Evolutionary conservation across 2,797 vertebrate genomes (phyloP).

Genomic region (Hipposideros larvatus): DNA sequence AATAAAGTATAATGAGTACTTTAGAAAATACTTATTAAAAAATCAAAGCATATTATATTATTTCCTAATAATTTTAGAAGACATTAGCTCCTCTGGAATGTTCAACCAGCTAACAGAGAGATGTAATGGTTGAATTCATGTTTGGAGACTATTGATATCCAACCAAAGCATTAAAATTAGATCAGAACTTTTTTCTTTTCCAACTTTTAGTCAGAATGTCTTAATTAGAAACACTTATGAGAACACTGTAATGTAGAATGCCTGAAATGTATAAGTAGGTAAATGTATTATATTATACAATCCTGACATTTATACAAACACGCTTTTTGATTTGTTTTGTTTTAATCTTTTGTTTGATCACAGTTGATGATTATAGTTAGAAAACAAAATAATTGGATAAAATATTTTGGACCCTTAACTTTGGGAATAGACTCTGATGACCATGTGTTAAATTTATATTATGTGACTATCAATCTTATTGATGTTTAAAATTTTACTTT

Average conservation of each 20-base stretch:
- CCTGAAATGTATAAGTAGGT: background rate
- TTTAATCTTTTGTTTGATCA: slow-evolving; percentile 12
- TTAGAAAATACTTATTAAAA: background rate
- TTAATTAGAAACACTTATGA: background rate
- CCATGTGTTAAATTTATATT: background rate
- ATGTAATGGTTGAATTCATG: background rate
- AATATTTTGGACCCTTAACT: background rate
- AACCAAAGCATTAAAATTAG: background rate
- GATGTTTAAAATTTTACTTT: background rate
- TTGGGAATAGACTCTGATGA: background rate
- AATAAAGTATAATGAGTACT: background rate
- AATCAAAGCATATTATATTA: background rate
- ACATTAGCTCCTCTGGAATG: background rate
- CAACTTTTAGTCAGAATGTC: background rate
- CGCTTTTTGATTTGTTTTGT: background rate
- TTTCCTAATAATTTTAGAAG: slow-evolving; percentile 19
- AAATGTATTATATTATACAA: background rate
- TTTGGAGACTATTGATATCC: background rate
- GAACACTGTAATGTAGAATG: background rate
- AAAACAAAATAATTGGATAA: background rate
- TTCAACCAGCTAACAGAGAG: background rate
- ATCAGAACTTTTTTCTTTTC: background rate
- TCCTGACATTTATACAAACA: background rate
- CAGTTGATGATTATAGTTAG: background rate
- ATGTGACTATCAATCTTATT: background rate